phyloP scores from a whole-genome alignment of 2,797 vertebrate species.

The Octomys mimax region DNA sequence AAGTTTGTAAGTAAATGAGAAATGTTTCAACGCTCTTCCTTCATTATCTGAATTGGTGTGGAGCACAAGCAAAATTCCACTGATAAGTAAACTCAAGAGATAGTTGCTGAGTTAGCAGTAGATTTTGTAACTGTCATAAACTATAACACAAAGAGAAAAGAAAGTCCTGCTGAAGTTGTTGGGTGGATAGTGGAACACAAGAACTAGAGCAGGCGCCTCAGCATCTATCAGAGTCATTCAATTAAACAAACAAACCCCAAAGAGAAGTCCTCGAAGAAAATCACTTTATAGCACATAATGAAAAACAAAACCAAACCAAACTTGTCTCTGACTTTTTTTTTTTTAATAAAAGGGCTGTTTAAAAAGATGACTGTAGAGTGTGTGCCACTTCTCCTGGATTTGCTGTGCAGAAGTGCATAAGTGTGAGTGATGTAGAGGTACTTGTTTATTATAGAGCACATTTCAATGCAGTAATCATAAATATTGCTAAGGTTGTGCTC shows the following conservation, averaged over 20 bases:
- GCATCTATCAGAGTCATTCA: slow-evolving; percentile 84
- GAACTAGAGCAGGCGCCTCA: slow-evolving; percentile 65
- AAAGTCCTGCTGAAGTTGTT: slow-evolving; percentile 1
- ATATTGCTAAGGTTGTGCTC: slow-evolving; percentile 92
- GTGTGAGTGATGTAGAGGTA: slow-evolving; percentile 92
- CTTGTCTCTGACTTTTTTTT: slow-evolving; percentile 85
- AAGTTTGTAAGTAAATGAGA: slow-evolving; percentile 22
- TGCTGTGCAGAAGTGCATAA: slow-evolving; percentile 91
- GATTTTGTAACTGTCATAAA: slow-evolving; percentile 19
- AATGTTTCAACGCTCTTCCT: slow-evolving; percentile 17
- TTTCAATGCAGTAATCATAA: slow-evolving; percentile 95
- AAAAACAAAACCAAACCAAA: slow-evolving; percentile 82
- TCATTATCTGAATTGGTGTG: not conserved
- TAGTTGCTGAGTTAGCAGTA: slow-evolving; percentile 35
- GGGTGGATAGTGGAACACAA: not conserved
- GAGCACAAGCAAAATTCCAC: not conserved
- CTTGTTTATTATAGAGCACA: slow-evolving; percentile 94
- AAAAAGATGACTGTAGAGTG: slow-evolving; percentile 84
- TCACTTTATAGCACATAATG: slow-evolving; percentile 78
- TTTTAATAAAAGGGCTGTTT: slow-evolving; percentile 84
- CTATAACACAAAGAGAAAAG: not conserved
- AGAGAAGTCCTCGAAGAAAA: slow-evolving; percentile 84
- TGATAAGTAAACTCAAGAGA: slow-evolving; percentile 26
- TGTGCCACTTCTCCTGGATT: slow-evolving; percentile 87
- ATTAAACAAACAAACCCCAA: slow-evolving; percentile 82